Conservation (phyloP, 2,797 vertebrate species). For the Falco cherrug region DNA sequence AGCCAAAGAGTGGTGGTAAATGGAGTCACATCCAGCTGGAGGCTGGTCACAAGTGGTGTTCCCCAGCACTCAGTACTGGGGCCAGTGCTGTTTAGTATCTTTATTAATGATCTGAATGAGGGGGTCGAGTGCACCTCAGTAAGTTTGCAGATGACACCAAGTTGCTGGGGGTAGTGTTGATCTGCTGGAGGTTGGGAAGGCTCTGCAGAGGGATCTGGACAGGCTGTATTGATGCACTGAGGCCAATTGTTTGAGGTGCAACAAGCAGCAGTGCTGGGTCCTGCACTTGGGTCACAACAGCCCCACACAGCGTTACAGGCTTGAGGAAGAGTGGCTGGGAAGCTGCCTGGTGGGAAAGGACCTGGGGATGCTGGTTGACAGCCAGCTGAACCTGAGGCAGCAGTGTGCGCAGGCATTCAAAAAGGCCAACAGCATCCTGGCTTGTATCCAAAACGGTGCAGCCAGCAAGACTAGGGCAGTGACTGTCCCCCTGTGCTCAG, state of each 20-base stretch:
- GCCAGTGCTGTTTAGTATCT: background rate
- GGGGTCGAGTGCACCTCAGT: background rate
- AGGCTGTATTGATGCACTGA: too few species aligned
- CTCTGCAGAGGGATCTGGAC: too few species aligned
- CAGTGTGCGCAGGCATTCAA: background rate
- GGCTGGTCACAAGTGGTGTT: background rate
- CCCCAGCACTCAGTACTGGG: background rate
- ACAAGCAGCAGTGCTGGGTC: too few species aligned
- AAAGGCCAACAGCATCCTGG: background rate
- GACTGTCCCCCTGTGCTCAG: too few species aligned
- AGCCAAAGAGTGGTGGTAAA: background rate
- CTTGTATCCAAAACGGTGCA: background rate
- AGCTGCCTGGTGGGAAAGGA: background rate
- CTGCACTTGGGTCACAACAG: too few species aligned
- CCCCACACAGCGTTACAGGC: background rate
- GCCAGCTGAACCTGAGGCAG: background rate
- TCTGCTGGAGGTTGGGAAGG: too few species aligned
- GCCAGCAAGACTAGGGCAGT: background rate
- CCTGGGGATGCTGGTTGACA: fast-evolving
- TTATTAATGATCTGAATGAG: background rate
- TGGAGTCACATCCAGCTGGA: fast-evolving
- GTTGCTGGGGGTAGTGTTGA: background rate
- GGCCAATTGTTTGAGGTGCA: too few species aligned
- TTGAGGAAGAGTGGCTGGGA: background rate
- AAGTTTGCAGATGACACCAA: background rate